phyloP scores from a whole-genome alignment of 2,888 invertebrate species.

The Cheilosia urbana region DNA sequence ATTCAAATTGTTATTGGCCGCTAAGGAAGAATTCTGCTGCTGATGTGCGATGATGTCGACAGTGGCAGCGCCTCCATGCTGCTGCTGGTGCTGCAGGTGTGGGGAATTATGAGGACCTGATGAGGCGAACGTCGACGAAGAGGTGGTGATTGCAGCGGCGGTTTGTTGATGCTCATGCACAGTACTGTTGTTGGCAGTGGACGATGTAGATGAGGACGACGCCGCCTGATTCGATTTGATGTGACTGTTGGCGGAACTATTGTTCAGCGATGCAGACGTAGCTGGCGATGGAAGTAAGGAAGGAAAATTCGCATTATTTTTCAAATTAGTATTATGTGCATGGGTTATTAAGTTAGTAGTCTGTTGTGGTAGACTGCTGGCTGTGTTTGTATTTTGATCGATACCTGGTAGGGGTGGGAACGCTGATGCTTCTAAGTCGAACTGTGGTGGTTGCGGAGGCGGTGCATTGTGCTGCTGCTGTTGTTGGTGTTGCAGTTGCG shows the following conservation, averaged over 20 bases:
- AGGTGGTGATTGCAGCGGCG: conserved; percentile 70
- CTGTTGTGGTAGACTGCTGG: conserved; percentile 65
- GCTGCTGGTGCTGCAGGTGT: conserved; percentile 70
- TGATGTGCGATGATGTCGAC: conserved; percentile 44
- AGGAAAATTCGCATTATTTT: conserved; percentile 76
- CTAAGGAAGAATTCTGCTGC: conserved; percentile 57
- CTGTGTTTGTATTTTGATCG: conserved; percentile 81
- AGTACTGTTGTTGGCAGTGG: conserved; percentile 75
- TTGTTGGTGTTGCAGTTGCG: conserved; percentile 78
- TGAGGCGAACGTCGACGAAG: conserved; percentile 51
- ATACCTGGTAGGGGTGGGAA: conserved; percentile 92
- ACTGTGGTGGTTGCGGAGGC: conserved; percentile 86
- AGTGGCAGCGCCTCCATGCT: conserved; percentile 47
- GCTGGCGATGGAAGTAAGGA: conserved; percentile 76
- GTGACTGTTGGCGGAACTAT: conserved; percentile 51
- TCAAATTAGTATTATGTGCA: conserved; percentile 69
- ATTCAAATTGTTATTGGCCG: conserved; percentile 76
- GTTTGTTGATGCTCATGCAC: conserved; percentile 51
- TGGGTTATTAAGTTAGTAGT: conserved; percentile 59
- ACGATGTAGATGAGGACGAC: conserved; percentile 77
- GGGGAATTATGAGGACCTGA: conserved; percentile 74
- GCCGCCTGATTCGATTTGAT: conserved; percentile 60
- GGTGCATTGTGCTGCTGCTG: conserved; percentile 80
- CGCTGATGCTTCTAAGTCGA: conserved; percentile 91
- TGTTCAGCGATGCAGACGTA: conserved; percentile 63